Base-by-base conservation (phyloP, 1,140 invertebrate genomes). In the Drosophila pandora region DNA sequence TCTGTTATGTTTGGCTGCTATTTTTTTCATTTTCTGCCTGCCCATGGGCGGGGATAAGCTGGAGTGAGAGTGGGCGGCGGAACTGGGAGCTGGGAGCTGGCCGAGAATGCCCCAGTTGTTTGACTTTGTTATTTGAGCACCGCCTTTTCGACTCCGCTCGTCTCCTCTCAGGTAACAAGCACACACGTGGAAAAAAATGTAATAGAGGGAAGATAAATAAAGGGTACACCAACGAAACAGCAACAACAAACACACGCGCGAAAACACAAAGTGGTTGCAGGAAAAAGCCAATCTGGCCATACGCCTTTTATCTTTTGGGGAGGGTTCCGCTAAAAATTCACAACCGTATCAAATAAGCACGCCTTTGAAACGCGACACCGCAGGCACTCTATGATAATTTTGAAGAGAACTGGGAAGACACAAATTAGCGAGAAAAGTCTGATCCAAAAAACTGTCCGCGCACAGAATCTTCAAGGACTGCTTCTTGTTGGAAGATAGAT, bases 51-150 rank as follows among this genome's bases (percentile, higher is more conserved):
- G 39, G 39, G 39, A 41, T 6, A 17, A 6, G n/a, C 13, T 13
- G 17, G 8, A 8, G 41, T 17, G 13, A 13, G 13, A 7, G 41
- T 2, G 12, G 39, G 5, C 12, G 39, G n/a, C n/a, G 13, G 41
- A 13, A 13, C 10, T 4, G 41, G 41, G 17, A 17, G 17, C 17
- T 17, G 17, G 17, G 17, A 17, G 17, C 17, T 17, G 17, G 41
- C 41, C 17, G 21, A 7, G 5, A 6, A 43, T 43, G 41, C 13
- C 41, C 41, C 34, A 21, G 41, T 76, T 79, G 63, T 79, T 76
- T 76, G 55, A 72, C 73, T 79, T 79, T 72, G 71, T 76, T 76
- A 71, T 75, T 71, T 71, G 56, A 64, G 60, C 72, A 62, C 50
- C 58, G 53, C 34, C 23, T 9, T 21, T 37, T 10, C 34, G 9